phyloP scores from a whole-genome alignment of 2,888 invertebrate species.

The Cryptocephalus primarius region DNA sequence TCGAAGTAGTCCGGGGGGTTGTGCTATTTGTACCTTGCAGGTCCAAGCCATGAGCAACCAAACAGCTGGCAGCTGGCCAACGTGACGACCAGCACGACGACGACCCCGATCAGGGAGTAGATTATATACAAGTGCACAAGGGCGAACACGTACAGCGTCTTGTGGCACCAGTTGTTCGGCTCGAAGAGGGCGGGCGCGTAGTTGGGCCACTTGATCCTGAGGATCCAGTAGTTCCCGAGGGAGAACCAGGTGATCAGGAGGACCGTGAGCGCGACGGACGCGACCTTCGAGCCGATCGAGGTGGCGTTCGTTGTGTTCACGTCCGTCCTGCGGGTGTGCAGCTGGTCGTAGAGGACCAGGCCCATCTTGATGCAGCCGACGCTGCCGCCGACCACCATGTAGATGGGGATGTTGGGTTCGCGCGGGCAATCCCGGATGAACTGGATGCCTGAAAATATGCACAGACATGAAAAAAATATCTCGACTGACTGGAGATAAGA shows the following conservation, averaged over 20 bases:
- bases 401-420: slow-evolving; percentile 66
- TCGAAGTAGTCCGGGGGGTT: slow-evolving; percentile 31
- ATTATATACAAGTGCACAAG: slow-evolving; percentile 61
- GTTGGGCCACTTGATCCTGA: slow-evolving; percentile 66
- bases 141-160: slow-evolving; percentile 66
- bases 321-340: slow-evolving; percentile 44
- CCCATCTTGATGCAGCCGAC: slow-evolving; percentile 61
- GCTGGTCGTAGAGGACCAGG: slow-evolving; percentile 55
- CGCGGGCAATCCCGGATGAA: slow-evolving; percentile 69
- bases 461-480: background rate
- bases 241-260: slow-evolving; percentile 68
- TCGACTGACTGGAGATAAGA: too few relatives aligned
- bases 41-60: slow-evolving; percentile 59
- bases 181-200: slow-evolving; percentile 61
- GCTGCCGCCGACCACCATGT: slow-evolving; percentile 75
- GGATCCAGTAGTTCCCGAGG: slow-evolving; percentile 70
- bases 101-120: slow-evolving; percentile 50
- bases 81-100: slow-evolving; percentile 47
- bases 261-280: slow-evolving; percentile 53
- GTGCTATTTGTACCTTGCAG: slow-evolving; percentile 54
- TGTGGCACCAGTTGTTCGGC: slow-evolving; percentile 71
- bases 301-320: slow-evolving; percentile 37
- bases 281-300: slow-evolving; percentile 48
- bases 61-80: slow-evolving; percentile 58
- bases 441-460: slow-evolving; percentile 58